Evolutionary conservation across 2,888 invertebrate species (phyloP).

Genomic region (Synanthedon formicaeformis): DNA sequence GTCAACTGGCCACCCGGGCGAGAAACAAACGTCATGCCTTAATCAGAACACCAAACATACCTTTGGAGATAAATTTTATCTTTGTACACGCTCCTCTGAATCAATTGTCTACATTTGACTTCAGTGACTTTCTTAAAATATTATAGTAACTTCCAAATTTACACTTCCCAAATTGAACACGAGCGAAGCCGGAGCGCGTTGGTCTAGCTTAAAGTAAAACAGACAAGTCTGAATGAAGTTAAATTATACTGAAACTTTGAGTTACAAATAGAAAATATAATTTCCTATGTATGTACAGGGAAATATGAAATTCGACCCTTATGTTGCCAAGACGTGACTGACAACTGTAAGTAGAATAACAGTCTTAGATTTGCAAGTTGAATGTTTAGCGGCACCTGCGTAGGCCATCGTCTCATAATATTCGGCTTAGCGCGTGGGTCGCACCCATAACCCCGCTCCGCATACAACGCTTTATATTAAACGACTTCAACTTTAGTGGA

Average conservation of each 20-base stretch:
- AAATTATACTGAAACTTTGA: no score
- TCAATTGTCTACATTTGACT: background rate
- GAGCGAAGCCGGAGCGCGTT: no score
- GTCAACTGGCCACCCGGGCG: constrained; percentile 58
- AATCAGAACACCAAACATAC: constrained; percentile 65
- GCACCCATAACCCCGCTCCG: constrained; percentile 11
- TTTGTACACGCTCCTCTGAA: constrained; percentile 14
- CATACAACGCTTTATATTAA: constrained; percentile 23
- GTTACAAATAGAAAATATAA: no score
- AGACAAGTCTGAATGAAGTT: no score
- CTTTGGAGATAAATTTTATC: constrained; percentile 44
- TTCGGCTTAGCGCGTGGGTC: constrained; percentile 59
- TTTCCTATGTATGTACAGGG: no score
- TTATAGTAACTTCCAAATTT: no score
- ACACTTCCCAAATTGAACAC: no score
- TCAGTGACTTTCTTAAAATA: background rate
- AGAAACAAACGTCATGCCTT: constrained; percentile 27
- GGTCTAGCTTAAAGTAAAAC: no score
- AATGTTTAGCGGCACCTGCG: constrained; percentile 66
- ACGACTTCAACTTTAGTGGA: constrained; percentile 23
- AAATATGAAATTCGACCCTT: background rate
- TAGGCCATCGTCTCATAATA: constrained; percentile 66
- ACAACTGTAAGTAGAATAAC: constrained; percentile 15
- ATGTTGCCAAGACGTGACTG: constrained; percentile 30
- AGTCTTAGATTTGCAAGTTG: constrained; percentile 31